These are phyloP conservation scores for Nerophis ophidion DNA, from an alignment of 2,113 vertebrate genomes.

Conservation along the genomic window DNA sequence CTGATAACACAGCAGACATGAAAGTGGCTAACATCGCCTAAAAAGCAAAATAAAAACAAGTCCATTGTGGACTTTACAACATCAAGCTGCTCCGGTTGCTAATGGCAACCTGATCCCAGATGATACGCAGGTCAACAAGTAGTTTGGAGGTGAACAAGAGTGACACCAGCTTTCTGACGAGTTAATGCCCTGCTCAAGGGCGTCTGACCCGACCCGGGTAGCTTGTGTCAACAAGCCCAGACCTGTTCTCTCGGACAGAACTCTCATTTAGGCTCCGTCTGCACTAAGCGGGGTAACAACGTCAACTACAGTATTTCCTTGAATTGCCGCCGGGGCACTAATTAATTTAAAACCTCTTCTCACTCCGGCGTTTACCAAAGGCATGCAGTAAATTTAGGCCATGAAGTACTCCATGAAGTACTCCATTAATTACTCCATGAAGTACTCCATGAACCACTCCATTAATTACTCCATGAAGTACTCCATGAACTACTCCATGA, in stretches of 20 bases:
- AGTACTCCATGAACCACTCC: too few relatives aligned
- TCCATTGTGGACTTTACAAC: conserved; percentile 20
- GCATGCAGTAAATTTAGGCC: too few relatives aligned
- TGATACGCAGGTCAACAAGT: conserved; percentile 27
- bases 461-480: too few relatives aligned
- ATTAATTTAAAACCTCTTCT: too few relatives aligned
- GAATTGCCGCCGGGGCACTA: too few relatives aligned
- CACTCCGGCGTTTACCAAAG: too few relatives aligned
- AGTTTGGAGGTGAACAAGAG: conserved; percentile 2
- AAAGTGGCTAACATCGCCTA: not conserved
- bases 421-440: too few relatives aligned
- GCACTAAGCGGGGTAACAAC: too few relatives aligned
- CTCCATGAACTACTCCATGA: too few relatives aligned
- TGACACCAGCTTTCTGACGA: conserved; percentile 11
- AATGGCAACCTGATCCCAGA: conserved; percentile 25
- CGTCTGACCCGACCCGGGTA: conserved; percentile 21
- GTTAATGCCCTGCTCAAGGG: conserved; percentile 17
- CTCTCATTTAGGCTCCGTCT: not conserved
- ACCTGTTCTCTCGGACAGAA: conserved; percentile 24
- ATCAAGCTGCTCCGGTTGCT: conserved; percentile 17
- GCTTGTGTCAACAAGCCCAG: conserved; percentile 32
- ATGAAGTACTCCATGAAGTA: too few relatives aligned
- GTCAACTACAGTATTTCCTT: too few relatives aligned
- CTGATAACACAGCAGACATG: too few relatives aligned
- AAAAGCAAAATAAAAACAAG: not conserved